Conservation (phyloP, 2,797 vertebrate genomes). For the Schizothorax lantsangensis region DNA sequence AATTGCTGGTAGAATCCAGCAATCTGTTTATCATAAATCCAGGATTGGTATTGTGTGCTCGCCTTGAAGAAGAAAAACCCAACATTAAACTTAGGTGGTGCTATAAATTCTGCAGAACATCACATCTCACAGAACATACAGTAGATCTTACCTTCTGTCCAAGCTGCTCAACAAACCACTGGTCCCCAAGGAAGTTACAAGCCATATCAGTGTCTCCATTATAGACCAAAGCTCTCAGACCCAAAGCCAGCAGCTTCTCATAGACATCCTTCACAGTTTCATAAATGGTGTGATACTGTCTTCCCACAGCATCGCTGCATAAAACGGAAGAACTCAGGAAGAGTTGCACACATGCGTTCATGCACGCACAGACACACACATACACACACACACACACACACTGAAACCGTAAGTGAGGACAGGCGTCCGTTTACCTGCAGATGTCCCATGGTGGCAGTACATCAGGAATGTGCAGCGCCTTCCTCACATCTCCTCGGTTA, state of each 20-base stretch:
- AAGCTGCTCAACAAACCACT: slow-evolving; percentile 83
- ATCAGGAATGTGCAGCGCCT: slow-evolving; percentile 79
- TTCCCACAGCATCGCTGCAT: slow-evolving; percentile 70
- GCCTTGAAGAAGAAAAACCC: slow-evolving; percentile 61
- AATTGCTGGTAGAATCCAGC: slow-evolving; percentile 81
- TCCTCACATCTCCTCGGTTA: slow-evolving; percentile 78
- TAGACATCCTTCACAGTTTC: slow-evolving; percentile 73
- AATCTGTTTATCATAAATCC: slow-evolving; percentile 75
- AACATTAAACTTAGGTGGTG: not conserved
- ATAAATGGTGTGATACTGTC: slow-evolving; percentile 67
- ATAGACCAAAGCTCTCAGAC: slow-evolving; percentile 77
- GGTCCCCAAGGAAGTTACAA: slow-evolving; percentile 83
- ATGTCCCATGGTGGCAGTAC: slow-evolving; percentile 76
- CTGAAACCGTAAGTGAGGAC: not conserved
- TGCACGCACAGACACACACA: not conserved
- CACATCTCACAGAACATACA: not conserved
- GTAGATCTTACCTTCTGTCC: slow-evolving; percentile 68
- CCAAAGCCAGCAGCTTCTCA: slow-evolving; percentile 75
- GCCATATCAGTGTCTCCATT: slow-evolving; percentile 85
- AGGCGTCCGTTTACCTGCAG: slow-evolving; percentile 72
- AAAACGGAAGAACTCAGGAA: not conserved
- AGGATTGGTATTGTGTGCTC: slow-evolving; percentile 71
- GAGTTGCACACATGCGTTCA: not conserved
- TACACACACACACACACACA: not conserved
- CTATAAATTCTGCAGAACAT: not conserved